phyloP scores from a whole-genome alignment of 2,888 invertebrate species.

The Euplexia lucipara region DNA sequence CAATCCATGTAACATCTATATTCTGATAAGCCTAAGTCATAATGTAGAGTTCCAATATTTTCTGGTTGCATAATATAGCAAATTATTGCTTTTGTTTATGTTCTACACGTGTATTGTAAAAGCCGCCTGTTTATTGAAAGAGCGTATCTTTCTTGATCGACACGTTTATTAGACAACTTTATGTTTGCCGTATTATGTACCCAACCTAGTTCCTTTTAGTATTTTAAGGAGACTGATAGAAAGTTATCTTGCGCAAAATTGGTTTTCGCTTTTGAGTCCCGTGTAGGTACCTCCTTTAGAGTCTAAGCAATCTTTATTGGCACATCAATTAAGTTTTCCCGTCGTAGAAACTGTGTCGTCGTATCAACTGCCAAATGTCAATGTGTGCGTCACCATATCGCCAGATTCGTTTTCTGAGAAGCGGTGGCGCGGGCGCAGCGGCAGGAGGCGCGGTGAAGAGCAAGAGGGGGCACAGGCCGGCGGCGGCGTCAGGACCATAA shows the following conservation, averaged over 20 bases:
- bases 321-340: slow-evolving; percentile 49
- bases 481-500: slow-evolving; percentile 80
- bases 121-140: slow-evolving; percentile 41
- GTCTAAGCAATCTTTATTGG: slow-evolving; percentile 31
- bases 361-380: slow-evolving; percentile 68
- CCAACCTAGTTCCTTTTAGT: neutral
- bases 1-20: slow-evolving; percentile 19
- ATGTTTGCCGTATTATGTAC: neutral
- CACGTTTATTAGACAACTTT: neutral
- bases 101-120: slow-evolving; percentile 47
- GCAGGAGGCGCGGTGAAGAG: slow-evolving; percentile 62
- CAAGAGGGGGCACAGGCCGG: slow-evolving; percentile 63
- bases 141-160: slow-evolving; percentile 27
- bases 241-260: slow-evolving; percentile 3
- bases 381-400: slow-evolving; percentile 71
- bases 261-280: too few species aligned
- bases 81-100: slow-evolving; percentile 48
- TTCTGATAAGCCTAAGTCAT: slow-evolving; percentile 4
- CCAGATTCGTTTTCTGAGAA: slow-evolving; percentile 85
- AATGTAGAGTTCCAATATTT: slow-evolving; percentile 19
- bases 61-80: slow-evolving; percentile 39
- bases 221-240: slow-evolving; percentile 13
- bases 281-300: too few species aligned
- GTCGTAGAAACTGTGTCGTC: slow-evolving; percentile 66
- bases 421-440: slow-evolving; percentile 78